Evolutionary conservation across 2,797 vertebrate genomes (phyloP).

Genomic region (Lepus townsendii): DNA sequence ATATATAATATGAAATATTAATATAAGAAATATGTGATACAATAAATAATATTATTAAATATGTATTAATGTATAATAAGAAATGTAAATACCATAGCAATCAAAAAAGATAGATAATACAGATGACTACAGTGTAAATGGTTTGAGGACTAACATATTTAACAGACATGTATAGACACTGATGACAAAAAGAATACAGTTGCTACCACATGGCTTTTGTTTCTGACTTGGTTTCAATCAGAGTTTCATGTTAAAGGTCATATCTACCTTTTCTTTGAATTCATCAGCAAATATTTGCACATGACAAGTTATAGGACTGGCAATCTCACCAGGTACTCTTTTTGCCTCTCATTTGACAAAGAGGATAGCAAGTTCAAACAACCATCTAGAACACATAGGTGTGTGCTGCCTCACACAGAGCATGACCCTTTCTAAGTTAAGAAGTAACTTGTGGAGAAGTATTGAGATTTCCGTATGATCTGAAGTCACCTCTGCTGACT

Average conservation of each 20-base stretch:
- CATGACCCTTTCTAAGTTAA: not conserved
- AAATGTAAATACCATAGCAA: conserved; percentile 19
- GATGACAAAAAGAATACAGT: conserved; percentile 73
- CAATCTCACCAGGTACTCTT: not conserved
- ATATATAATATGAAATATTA: no score
- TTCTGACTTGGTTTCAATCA: conserved; percentile 66
- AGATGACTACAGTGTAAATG: conserved; percentile 63
- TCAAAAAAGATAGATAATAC: conserved; percentile 44
- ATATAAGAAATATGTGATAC: no score
- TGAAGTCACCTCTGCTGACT: not conserved
- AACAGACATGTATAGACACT: not conserved
- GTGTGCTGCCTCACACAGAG: conserved; percentile 48
- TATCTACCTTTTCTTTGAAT: conserved; percentile 62
- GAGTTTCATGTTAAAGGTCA: conserved; percentile 65
- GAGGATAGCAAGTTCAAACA: conserved; percentile 51
- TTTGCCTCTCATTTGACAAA: not conserved
- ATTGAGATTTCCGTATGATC: not conserved
- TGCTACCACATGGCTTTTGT: conserved; percentile 65
- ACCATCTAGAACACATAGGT: not conserved
- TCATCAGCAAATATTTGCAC: conserved; percentile 74
- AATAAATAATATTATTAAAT: no score
- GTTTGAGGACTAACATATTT: conserved; percentile 50
- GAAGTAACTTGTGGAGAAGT: not conserved
- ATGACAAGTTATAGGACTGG: conserved; percentile 44
- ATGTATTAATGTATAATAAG: not conserved